Percentiles rank a stretch among this genome's conserved stretches.
Conservation (phyloP, 2,888 invertebrate species). For the Melinaea marsaeus region DNA sequence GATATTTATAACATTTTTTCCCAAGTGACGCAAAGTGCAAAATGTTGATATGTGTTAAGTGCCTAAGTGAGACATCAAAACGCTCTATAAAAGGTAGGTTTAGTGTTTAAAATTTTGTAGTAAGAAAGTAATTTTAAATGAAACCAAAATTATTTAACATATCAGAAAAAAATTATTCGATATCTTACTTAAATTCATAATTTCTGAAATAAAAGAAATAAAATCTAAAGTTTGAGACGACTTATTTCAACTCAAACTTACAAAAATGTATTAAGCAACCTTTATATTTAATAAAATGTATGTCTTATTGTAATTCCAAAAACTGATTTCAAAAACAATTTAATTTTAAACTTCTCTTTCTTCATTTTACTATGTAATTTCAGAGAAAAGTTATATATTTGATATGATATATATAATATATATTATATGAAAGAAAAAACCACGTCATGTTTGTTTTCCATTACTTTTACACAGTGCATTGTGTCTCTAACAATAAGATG, state of each 20-base stretch:
- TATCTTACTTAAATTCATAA: constrained; percentile 18
- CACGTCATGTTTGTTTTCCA: constrained; percentile 18
- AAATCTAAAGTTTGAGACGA: background rate
- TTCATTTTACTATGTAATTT: background rate
- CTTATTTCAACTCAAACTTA: background rate
- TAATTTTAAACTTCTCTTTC: background rate
- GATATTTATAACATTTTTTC: background rate
- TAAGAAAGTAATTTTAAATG: too few species aligned
- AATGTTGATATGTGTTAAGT: constrained; percentile 20
- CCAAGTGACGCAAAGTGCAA: constrained; percentile 11
- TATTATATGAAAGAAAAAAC: background rate
- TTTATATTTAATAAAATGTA: too few species aligned
- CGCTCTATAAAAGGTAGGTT: constrained; percentile 26
- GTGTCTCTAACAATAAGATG: constrained; percentile 17
- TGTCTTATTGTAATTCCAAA: too few species aligned
- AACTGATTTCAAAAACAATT: too few species aligned
- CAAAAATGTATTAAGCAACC: background rate
- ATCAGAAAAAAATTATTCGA: constrained; percentile 23
- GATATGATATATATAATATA: background rate
- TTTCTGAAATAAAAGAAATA: constrained; percentile 5
- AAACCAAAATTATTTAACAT: too few species aligned
- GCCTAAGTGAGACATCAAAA: constrained; percentile 22
- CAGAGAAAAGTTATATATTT: background rate
- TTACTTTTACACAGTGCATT: constrained; percentile 17
- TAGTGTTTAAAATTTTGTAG: background rate